These are phyloP conservation scores for Archips crataeganus DNA, from an alignment of 2,888 invertebrate species.

Conservation along the genomic window DNA sequence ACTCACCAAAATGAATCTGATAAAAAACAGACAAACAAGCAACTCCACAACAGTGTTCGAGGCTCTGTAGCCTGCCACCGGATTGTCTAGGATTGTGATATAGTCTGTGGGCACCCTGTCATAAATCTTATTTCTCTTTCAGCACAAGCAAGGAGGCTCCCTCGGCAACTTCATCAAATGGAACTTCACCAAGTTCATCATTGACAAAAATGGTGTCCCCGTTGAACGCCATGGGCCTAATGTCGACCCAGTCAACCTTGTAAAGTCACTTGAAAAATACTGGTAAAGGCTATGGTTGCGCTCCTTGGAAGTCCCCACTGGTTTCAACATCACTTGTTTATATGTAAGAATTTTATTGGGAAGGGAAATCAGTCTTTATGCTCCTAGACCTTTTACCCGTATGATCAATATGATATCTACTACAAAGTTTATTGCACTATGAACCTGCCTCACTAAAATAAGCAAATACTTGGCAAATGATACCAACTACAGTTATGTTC, in stretches of 20 bases:
- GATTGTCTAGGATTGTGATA: no score
- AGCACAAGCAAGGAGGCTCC: constrained; percentile 84
- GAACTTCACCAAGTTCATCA: constrained; percentile 94
- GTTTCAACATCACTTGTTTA: neutral
- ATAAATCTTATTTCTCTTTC: constrained; percentile 47
- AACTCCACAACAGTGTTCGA: no score
- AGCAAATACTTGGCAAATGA: no score
- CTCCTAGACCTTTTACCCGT: no score
- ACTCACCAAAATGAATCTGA: no score
- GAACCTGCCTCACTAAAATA: no score
- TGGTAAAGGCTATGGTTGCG: constrained; percentile 60
- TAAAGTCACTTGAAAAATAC: constrained; percentile 84
- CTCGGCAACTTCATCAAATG: constrained; percentile 91
- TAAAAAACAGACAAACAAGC: no score
- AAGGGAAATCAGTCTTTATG: no score
- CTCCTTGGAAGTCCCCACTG: neutral
- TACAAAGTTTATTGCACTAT: no score
- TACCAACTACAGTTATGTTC: no score
- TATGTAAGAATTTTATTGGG: neutral
- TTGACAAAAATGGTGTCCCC: constrained; percentile 90
- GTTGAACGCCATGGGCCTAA: constrained; percentile 89
- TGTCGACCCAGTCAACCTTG: constrained; percentile 81
- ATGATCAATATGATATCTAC: no score
- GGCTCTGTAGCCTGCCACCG: no score
- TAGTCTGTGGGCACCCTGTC: neutral